Evolutionary conservation across 2,797 vertebrate species (phyloP).

Genomic region (Choloepus didactylus): DNA sequence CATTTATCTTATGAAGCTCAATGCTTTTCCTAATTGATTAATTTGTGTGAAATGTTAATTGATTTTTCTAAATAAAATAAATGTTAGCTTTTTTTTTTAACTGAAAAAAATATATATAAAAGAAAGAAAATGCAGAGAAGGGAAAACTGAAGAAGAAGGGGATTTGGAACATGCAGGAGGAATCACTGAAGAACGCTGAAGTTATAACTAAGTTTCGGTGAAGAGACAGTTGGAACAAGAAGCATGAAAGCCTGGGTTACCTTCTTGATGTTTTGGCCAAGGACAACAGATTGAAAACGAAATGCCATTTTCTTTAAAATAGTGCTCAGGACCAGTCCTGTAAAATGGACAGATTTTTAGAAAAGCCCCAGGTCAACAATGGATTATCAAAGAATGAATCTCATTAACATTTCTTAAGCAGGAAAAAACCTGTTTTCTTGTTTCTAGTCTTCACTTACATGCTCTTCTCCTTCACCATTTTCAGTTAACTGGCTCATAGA

Average conservation of each 20-base stretch:
- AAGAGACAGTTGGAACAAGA: background rate
- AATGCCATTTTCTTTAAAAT: background rate
- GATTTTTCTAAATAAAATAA: slow-evolving; percentile 53
- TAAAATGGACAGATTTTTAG: background rate
- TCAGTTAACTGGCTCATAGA: too few relatives aligned
- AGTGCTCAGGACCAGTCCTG: background rate
- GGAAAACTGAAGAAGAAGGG: background rate
- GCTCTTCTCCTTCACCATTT: background rate
- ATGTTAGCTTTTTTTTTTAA: background rate
- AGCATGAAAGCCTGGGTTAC: background rate
- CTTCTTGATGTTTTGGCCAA: background rate
- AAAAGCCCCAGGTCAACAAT: background rate
- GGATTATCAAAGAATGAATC: background rate
- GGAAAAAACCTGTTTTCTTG: background rate
- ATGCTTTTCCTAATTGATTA: background rate
- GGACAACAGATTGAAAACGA: background rate
- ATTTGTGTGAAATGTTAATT: background rate
- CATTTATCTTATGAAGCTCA: slow-evolving; percentile 22
- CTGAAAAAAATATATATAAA: background rate
- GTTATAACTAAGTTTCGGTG: too few relatives aligned
- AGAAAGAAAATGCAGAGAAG: background rate
- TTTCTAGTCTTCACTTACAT: background rate
- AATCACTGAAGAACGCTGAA: background rate
- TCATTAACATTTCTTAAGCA: background rate
- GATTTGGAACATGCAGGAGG: background rate